phyloP scores from a whole-genome alignment of 2,113 vertebrate genomes.

The Excalfactoria chinensis region DNA sequence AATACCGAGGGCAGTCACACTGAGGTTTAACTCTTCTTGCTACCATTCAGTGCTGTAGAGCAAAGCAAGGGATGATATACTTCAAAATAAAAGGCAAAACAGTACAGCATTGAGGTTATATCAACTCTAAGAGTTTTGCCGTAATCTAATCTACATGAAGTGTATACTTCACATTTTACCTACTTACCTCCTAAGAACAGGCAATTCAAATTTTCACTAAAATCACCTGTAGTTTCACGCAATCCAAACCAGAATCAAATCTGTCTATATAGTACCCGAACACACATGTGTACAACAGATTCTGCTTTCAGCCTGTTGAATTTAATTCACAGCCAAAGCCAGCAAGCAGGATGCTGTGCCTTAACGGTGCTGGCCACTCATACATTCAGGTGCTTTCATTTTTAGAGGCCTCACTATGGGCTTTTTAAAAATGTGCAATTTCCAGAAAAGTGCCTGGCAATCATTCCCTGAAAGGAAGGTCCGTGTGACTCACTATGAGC shows the following conservation, averaged over 20 bases:
- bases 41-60: not conserved
- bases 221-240: not conserved
- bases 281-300: not conserved
- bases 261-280: not conserved
- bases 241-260: not conserved
- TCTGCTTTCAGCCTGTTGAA: not conserved
- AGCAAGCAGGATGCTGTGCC: not conserved
- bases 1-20: not conserved
- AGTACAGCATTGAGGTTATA: not conserved
- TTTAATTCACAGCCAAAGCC: not conserved
- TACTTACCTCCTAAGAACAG: not conserved
- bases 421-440: not conserved
- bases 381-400: not conserved
- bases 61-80: not conserved
- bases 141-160: not conserved
- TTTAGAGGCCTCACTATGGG: not conserved
- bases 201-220: not conserved
- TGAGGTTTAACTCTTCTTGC: not conserved
- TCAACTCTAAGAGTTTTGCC: not conserved
- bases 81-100: not conserved
- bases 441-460: not conserved
- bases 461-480: not conserved
- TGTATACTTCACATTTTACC: not conserved
- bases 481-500: not conserved
- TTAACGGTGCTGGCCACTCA: not conserved